Base-by-base conservation (phyloP, 2,797 vertebrate species). In the Bradypus variegatus region DNA sequence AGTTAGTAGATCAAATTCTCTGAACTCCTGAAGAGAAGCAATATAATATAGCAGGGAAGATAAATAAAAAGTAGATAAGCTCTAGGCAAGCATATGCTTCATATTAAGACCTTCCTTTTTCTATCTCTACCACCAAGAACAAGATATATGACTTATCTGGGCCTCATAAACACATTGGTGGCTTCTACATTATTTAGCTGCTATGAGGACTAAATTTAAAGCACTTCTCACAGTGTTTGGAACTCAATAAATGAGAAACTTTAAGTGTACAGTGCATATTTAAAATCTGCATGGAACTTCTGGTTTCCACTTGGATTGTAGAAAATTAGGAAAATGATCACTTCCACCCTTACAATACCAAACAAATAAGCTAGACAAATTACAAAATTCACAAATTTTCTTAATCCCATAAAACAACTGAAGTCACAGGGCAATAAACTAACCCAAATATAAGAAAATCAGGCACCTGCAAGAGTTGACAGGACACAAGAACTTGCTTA, bases 11-110 rank as follows among this genome's bases (percentile, higher is more conserved):
- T 78, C 90, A 70, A 80, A 50, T 89, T 48, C 21, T 76, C 77
- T 90, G 33, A 88, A 86, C 48, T 88, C n/a, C 38, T 89, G 19
- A 92, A 87, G 45, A 92, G 45, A 75, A 92, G 18, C 6, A 53
- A 69, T 45, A 90, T 79, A 91, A 83, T 55, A 60, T 38, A 94
- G 12, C 77, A 69, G 23, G 58, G 38, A 84, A 16, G 19, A 48
- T 69, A 93, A 83, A 88, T 86, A 91, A 73, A 91, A 95, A 82
- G n/a, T 8, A 91, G 36, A 81, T 27, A 85, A 36, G 78, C 76
- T 70, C 33, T 8, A 67, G 23, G 25, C 23, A 76, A n/a, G 81
- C 86, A 16, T 85, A 79, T 4, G 53, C 65, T 93, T 94, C 19
- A 45, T 84, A 78, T 93, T 58, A 55, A 5, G 27, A 2, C 82